Base-by-base conservation (phyloP, 2,113 vertebrate genomes). In the Oxygymnocypris stewartii region DNA sequence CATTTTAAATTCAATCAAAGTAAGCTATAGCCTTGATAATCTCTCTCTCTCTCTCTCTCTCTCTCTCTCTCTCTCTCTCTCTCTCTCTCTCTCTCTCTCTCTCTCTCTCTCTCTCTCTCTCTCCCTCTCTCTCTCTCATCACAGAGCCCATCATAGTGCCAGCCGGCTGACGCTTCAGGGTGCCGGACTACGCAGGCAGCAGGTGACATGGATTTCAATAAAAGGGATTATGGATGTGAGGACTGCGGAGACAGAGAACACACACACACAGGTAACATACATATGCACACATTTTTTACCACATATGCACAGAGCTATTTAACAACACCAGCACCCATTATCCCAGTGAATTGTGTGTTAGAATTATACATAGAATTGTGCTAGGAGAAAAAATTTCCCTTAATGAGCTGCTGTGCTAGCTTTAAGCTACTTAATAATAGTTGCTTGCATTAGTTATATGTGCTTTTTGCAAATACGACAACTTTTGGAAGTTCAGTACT, bases 191-290 rank as follows among this genome's bases (percentile, higher is more conserved):
- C 91, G 90, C 91, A 93, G 93, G 93, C 90, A 92, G 93, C 93
- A 94, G 94, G 94, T 94, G 94, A 94, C 93, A 94, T 88, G 91
- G 92, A 94, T 94, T 95, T 94, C 93, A 94, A 95, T 95, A n/a
- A 93, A 95, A 94, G 91, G 94, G 94, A 95, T 95, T 95, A 94
- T 89, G 89, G 93, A 93, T 92, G 92, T 92, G 92, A 90, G 88
- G 92, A 93, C 92, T 90, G 92, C 90, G 90, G 92, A 91, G 90
- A 91, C 90, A 59, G n/a, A 87, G 90, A 89, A 20, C 49, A 79
- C 59, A 88, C n/a, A n/a, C 28, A 31, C 81, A 40, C 78, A 81
- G 42, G 42, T 49, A 76, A 77, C 63, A 85, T 63, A 86, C 65
- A 69, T 59, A 49, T 42, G 5, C 49, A 47, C 69, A 81, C 57